Conservation (phyloP, 2,888 invertebrate species). For the Plemyria rubiginata region DNA sequence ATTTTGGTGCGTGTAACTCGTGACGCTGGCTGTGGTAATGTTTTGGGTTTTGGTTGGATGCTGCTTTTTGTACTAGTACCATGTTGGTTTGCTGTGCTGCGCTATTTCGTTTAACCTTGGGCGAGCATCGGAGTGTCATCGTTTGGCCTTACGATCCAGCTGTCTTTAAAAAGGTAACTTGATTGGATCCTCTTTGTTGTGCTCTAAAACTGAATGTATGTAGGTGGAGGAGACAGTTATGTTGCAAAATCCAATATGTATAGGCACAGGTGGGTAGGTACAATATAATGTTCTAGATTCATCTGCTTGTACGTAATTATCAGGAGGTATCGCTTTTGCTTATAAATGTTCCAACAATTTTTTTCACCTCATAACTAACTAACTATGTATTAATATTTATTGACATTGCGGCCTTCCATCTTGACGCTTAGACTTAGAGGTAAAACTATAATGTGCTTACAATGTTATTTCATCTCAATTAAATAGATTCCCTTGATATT, state of each 20-base stretch:
- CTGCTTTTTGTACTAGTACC: slow-evolving; percentile 39
- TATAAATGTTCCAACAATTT: not conserved
- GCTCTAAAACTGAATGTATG: not conserved
- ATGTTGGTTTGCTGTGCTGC: slow-evolving; percentile 48
- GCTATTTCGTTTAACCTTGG: slow-evolving; percentile 66
- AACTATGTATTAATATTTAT: no score
- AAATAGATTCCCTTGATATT: no score
- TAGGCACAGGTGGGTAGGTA: not conserved
- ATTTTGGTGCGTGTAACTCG: slow-evolving; percentile 40
- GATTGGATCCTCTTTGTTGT: slow-evolving; percentile 36
- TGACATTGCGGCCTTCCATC: no score
- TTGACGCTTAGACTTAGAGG: no score
- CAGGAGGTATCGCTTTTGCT: slow-evolving; percentile 21
- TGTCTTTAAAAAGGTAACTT: slow-evolving; percentile 40
- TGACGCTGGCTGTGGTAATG: slow-evolving; percentile 46
- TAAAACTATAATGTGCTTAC: no score
- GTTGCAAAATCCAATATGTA: slow-evolving; percentile 5
- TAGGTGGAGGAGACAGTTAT: slow-evolving; percentile 4
- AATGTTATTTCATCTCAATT: no score
- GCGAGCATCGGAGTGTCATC: slow-evolving; percentile 57
- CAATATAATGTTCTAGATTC: slow-evolving; percentile 3
- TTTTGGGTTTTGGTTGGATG: slow-evolving; percentile 38
- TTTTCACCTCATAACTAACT: not conserved
- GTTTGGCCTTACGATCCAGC: slow-evolving; percentile 55
- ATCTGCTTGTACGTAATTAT: slow-evolving; percentile 6